Evolutionary conservation across 2,113 vertebrate genomes (phyloP), one percentile per base, ranked within the genome.

Genomic region (Synodontis membranacea): DNA sequence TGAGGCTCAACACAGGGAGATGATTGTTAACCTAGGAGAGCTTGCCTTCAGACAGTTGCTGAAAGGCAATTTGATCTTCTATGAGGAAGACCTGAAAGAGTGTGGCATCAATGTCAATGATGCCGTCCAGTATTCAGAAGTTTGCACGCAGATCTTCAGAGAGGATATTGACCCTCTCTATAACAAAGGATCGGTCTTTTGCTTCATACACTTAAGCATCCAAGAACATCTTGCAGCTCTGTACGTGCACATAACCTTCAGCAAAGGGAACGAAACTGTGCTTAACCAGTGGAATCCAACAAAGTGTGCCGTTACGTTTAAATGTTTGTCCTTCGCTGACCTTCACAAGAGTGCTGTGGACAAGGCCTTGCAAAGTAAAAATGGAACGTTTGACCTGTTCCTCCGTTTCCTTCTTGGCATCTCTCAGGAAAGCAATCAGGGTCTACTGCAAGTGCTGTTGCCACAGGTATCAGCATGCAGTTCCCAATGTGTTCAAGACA

Each of bases 381-480:
- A 74, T 12, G 86, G 86, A 4, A 48, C 80, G 39, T 75, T 91
- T 64, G 88, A 90, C 72, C 76, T 88, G 62, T 88, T 90, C 23
- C 87, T 90, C 25, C 87, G 89, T 23, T 89, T 89, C 28, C 81
- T 89, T 28, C 86, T 90, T 34, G 89, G 89, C 19, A 72, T 87
- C 31, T 87, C 89, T 39, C 28, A 48, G 25, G 84, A 89, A 1
- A 74, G 15, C 60, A 88, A 88, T 37, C 86, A 84, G 52, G 34
- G 2, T 23, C 81, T 90, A 0, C 34, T 86, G 34, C 31, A 83
- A 42, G 3, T 39, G 1, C 28, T 86, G 31, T 34, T 90, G 15
- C n/a, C 75, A 25, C 31, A 75, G 39, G 76, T 12, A 37, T 46
- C 54, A 19, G 6, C 5, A 5, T 23, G 19, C 10, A 1, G 37